Evolutionary conservation across 2,797 vertebrate genomes (phyloP).

Genomic region (Eulemur albifrons): DNA sequence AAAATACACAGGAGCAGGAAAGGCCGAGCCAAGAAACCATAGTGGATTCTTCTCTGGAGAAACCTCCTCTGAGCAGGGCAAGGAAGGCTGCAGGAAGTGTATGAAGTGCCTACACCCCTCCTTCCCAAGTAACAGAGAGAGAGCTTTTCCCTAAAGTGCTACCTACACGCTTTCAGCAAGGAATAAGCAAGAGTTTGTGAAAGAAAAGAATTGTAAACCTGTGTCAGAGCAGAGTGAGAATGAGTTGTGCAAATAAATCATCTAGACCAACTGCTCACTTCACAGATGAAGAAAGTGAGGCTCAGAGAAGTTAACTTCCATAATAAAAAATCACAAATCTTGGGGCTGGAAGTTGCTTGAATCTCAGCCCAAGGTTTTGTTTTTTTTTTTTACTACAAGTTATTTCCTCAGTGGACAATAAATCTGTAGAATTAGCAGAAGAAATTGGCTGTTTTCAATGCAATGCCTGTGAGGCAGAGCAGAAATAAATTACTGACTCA

Average conservation of each 20-base stretch:
- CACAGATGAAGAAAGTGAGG: background rate
- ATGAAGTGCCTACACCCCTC: background rate
- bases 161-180: background rate
- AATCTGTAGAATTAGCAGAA: background rate
- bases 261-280: background rate
- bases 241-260: background rate
- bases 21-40: background rate
- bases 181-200: background rate
- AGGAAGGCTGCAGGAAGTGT: background rate
- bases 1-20: background rate
- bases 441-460: background rate
- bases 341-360: background rate
- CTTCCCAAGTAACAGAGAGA: background rate
- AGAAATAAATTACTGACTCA: conserved; percentile 38
- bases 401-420: background rate
- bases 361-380: background rate
- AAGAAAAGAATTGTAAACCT: background rate
- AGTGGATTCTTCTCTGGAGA: background rate
- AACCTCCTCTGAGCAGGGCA: background rate
- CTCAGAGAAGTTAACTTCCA: background rate
- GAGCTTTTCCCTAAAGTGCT: background rate
- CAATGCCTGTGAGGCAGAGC: background rate
- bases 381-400: background rate
- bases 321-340: conserved; percentile 48
- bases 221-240: background rate